Percentiles rank a stretch among this genome's conserved stretches.
phyloP scores from a whole-genome alignment of 2,888 invertebrate species.

The Dione juno region DNA sequence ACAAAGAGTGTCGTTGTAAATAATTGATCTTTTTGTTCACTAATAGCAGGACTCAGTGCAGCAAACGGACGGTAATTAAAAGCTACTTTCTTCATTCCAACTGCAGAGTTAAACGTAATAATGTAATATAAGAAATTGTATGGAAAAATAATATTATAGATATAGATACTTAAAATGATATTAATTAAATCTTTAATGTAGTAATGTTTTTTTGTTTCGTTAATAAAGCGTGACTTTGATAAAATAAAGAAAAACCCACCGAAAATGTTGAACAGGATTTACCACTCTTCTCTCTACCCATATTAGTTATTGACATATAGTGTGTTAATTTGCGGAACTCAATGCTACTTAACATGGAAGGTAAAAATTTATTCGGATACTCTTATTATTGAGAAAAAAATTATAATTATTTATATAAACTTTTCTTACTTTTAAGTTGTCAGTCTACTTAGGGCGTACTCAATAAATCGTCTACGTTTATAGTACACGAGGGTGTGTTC shows the following conservation, averaged over 20 bases:
- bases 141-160: background rate
- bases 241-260: no score
- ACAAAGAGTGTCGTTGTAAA: constrained; percentile 1
- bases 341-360: no score
- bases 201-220: no score
- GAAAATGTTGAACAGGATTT: no score
- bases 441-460: constrained; percentile 12
- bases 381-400: no score
- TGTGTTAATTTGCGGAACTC: no score
- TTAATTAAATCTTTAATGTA: no score
- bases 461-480: constrained; percentile 9
- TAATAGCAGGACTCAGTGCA: constrained; percentile 17
- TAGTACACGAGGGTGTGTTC: constrained; percentile 16
- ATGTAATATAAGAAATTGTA: background rate
- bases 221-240: no score
- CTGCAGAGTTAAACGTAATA: constrained; percentile 9
- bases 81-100: background rate
- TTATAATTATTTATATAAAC: background rate
- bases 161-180: no score
- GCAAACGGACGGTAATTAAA: constrained; percentile 14
- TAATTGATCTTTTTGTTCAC: constrained; percentile 20
- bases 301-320: no score
- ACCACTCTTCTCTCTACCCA: no score
- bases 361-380: no score
- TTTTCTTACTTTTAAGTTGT: constrained; percentile 7